Evolutionary conservation across 1,140 invertebrate species (phyloP), one percentile per base, ranked within the genome.

Genomic region (Aplysia californica): DNA sequence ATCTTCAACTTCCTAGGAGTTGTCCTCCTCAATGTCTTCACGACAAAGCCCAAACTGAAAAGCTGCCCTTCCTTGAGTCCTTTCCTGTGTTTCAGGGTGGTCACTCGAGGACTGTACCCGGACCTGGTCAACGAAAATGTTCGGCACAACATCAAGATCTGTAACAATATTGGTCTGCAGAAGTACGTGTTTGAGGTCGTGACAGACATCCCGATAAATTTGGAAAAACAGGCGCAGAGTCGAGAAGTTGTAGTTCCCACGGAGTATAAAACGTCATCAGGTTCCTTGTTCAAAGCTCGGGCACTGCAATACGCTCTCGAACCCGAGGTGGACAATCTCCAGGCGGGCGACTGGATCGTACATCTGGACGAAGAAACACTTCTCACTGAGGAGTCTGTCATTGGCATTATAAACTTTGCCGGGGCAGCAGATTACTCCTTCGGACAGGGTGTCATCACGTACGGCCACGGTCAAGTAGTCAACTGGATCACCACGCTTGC

Each of bases 121-220:
- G 94, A 97, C 77, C 90, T 99, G 65, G 97, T 99, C 0, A 87
- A 94, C 86, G 93, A 93, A 58, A 99, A 98, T 92, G 95, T 99
- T 0, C 85, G 86, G 58, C 92, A 95, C 75, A 99, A 99, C 89
- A 93, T 98, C 88, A 94, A 95, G 81, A 95, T 94, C 61, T 99
- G 97, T 86, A 90, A 94, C 67, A 94, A 96, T 85, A 94, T 95
- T 4, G 97, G 97, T 5, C 89, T 99, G 55, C 96, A 98, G 88
- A 98, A 99, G 88, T 99, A 98, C 86, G 93, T 98, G 76, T 95
- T 99, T 82, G 97, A 99, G 92, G 96, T 99, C 29, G 97, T 99
- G 0, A 98, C 96, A 18, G 98, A 99, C 87, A 97, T 96, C 90
- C 92, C 93, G 4, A 82, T 98, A 33, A 93, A 94, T 80, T 90